Percentiles rank a stretch among this genome's conserved stretches.
Evolutionary conservation across 2,797 vertebrate species (phyloP).

Genomic region (Thamnophis elegans): DNA sequence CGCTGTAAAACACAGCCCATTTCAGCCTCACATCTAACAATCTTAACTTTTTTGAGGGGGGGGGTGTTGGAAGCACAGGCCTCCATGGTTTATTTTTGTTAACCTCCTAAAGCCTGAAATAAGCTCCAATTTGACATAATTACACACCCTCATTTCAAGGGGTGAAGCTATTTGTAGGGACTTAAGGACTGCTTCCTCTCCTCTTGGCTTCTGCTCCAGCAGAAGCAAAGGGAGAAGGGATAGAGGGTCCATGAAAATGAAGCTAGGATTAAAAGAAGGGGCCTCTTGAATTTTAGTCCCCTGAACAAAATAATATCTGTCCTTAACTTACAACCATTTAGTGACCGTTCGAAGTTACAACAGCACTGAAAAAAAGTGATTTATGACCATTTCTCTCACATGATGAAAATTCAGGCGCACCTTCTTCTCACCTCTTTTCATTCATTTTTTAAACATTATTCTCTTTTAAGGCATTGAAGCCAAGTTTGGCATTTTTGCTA

Average conservation of each 20-base stretch:
- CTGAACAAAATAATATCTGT: background rate
- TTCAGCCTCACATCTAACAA: conserved; percentile 46
- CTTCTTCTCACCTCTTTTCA: background rate
- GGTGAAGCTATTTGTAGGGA: conserved; percentile 68
- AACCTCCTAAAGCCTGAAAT: conserved; percentile 70
- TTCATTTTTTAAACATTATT: background rate
- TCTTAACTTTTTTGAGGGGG: conserved; percentile 44
- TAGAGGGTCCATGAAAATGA: conserved; percentile 2
- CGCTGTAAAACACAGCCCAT: conserved; percentile 38
- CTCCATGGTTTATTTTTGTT: conserved; percentile 33
- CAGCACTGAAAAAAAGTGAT: no score
- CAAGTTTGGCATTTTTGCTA: background rate
- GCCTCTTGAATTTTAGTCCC: background rate
- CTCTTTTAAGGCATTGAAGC: background rate
- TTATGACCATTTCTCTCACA: no score
- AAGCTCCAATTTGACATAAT: conserved; percentile 76
- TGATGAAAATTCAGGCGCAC: no score
- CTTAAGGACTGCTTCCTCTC: conserved; percentile 22
- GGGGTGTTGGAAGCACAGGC: conserved; percentile 31
- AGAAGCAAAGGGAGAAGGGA: background rate
- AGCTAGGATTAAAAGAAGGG: background rate
- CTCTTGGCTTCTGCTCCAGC: background rate
- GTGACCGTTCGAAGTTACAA: no score
- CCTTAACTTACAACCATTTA: no score
- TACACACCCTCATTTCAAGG: conserved; percentile 64